Percentiles rank a stretch among this genome's conserved stretches.
phyloP scores from a whole-genome alignment of 2,113 vertebrate genomes.

The Pan troglodytes region NHGRI_mPanTro3-v2.1_pri NC_072403.2:136710501-136711000 shows the following conservation, averaged over 20 bases:
- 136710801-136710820: background rate
- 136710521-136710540: background rate
- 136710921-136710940: fast-evolving
- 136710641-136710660: background rate
- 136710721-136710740: background rate
- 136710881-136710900: background rate
- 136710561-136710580: background rate
- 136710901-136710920: background rate
- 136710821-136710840: background rate
- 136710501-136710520: background rate
- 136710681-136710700: background rate
- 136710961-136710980: too few species aligned
- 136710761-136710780: background rate
- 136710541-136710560: background rate
- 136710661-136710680: background rate
- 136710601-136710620: background rate
- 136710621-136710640: background rate
- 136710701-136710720: background rate
- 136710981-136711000: background rate
- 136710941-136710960: background rate
- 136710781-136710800: background rate
- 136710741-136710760: background rate
- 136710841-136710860: background rate
- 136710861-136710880: fast-evolving
- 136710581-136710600: background rate